phyloP scores from a whole-genome alignment of 2,888 invertebrate genomes.

The Timandra comae region DNA sequence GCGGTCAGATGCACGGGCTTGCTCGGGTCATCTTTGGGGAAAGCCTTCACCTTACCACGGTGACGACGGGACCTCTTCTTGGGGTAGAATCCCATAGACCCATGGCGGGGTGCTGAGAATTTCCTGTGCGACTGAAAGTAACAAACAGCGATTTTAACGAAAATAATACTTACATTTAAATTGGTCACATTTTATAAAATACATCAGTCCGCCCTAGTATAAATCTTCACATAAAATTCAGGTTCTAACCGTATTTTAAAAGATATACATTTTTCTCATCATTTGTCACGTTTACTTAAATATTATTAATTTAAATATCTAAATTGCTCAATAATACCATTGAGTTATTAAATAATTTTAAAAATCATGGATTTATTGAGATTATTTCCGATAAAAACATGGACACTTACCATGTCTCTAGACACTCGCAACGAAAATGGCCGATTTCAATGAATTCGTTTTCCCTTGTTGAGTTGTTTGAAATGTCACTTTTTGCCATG shows the following conservation, averaged over 20 bases:
- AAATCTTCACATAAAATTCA: constrained; percentile 81
- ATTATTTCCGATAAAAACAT: no score
- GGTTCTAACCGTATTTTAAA: constrained; percentile 82
- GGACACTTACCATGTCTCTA: constrained; percentile 51
- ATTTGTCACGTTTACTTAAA: constrained; percentile 37
- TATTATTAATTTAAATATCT: no score
- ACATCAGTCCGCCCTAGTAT: constrained; percentile 86
- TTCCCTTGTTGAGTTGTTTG: no score
- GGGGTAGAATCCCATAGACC: constrained; percentile 99
- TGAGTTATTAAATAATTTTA: constrained; percentile 11
- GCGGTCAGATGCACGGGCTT: constrained; percentile 99
- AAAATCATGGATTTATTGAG: constrained; percentile 8
- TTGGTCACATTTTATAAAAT: background rate
- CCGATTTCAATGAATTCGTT: constrained; percentile 26
- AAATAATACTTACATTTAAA: background rate
- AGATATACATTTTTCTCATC: constrained; percentile 79
- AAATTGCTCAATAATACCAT: no score
- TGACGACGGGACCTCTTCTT: constrained; percentile 97
- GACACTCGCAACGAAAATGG: constrained; percentile 69
- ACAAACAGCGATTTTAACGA: background rate
- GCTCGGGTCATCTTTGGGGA: constrained; percentile 97
- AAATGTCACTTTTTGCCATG: no score
- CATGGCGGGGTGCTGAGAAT: constrained; percentile 99
- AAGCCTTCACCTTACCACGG: constrained; percentile 99
- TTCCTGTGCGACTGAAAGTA: constrained; percentile 96